phyloP scores from a whole-genome alignment of 1,140 invertebrate genomes.

The Bombus fervidus region DNA sequence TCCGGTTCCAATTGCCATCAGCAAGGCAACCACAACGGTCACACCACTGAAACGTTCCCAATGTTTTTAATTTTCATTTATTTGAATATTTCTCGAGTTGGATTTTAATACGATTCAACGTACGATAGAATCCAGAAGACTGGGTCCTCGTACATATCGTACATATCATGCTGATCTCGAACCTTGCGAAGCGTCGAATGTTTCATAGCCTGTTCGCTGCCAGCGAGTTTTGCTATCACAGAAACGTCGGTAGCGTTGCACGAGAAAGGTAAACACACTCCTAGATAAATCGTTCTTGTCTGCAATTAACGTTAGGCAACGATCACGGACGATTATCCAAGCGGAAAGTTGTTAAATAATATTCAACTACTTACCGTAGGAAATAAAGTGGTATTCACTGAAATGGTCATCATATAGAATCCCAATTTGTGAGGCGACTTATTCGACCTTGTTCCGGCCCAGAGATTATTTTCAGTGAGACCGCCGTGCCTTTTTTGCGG shows the following conservation, averaged over 20 bases:
- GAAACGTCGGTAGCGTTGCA: constrained; percentile 86
- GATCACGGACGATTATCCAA: neutral
- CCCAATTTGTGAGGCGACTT: constrained; percentile 84
- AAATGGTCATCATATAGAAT: constrained; percentile 84
- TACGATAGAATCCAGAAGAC: constrained; percentile 89
- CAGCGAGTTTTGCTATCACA: constrained; percentile 83
- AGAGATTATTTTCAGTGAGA: constrained; percentile 52
- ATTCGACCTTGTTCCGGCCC: constrained; percentile 31
- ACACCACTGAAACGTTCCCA: constrained; percentile 83
- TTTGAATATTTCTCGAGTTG: neutral
- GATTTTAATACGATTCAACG: constrained; percentile 70
- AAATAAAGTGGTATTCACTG: constrained; percentile 80
- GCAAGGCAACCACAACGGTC: constrained; percentile 81
- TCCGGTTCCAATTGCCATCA: constrained; percentile 84
- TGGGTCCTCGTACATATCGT: constrained; percentile 86
- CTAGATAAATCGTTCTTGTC: constrained; percentile 85
- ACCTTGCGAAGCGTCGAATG: constrained; percentile 79
- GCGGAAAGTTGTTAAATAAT: neutral
- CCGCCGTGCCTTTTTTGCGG: constrained; percentile 71
- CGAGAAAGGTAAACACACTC: constrained; percentile 88
- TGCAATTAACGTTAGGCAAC: constrained; percentile 52
- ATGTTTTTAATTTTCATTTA: constrained; percentile 13
- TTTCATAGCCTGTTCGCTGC: constrained; percentile 69
- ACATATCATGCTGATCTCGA: constrained; percentile 86
- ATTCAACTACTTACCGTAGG: constrained; percentile 76